Evolutionary conservation across 2,113 vertebrate species (phyloP), one percentile per base, ranked within the genome.

Genomic region (Typhlomys cinereus): DNA sequence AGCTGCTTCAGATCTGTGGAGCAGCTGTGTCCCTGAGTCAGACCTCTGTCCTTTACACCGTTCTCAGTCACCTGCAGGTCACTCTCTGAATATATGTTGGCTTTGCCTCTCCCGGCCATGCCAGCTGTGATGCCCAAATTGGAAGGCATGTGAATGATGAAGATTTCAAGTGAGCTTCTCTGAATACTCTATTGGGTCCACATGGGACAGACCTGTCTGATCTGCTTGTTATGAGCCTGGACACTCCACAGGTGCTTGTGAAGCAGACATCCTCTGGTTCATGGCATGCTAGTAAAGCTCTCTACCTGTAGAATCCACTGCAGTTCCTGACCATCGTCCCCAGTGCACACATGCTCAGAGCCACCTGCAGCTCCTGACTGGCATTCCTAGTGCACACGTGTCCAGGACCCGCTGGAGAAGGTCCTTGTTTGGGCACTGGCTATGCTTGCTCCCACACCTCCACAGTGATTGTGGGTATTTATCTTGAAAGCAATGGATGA

Each of bases 161-260:
- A 15, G 4, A 23, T 8, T 34, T 81, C 59, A 3, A 0, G 8
- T 34, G 57, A 36, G 13, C 36, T 46, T 54, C 46, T 44, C 0
- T 18, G 46, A n/a, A 18, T 27, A 46, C 23, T 62, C 66, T 13
- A 0, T 11, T 10, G 29, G 6, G 9, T 29, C 34, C 10, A 17
- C 29, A 20, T 15, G 21, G 23, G 36, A 13, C 14, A n/a, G 29
- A 12, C 20, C 0, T 7, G 5, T 34, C 31, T 48, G 23, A 25
- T 2, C 27, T 25, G 11, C 46, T 15, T 15, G 23, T 34, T 1
- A 13, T 0, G 3, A 13, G 2, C 0, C 18, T 29, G 0, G 0
- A 27, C 7, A 29, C 17, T 1, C 7, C 3, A 39, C 9, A 39
- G n/a, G 21, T 2, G 0, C n/a, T 41, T 15, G 10, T 2, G 57